Base-by-base conservation (phyloP, 2,888 invertebrate genomes). In the Melinaea marsaeus region DNA sequence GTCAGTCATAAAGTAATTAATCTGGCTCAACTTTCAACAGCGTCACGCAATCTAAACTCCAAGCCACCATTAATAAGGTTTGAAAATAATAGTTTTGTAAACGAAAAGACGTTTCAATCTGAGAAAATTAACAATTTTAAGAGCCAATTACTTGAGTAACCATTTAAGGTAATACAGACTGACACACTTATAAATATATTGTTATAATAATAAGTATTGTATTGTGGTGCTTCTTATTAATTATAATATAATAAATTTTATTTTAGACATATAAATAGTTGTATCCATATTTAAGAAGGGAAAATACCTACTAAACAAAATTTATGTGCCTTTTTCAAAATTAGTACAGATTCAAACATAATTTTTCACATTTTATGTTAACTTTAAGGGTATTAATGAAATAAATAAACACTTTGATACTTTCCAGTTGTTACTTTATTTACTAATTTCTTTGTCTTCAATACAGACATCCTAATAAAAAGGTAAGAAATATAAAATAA, bases 11-110 rank as follows among this genome's bases (percentile, higher is more conserved):
- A 63, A 58, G 61, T 32, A 65, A 67, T 67, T 67, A 67, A 67
- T 67, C 67, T 67, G 61, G 55, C 61, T 61, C 62, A 63, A 65
- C 56, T 67, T 61, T 48, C 65, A 64, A 54, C 57, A 55, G 54
- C 57, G 65, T 61, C 63, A 67, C 61, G 63, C 67, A 65, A 63
- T 65, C 65, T 61, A 55, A 67, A 57, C 54, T 60, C 58, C 46
- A 32, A 55, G 46, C 58, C 32, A 61, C 63, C 67, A 67, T 67
- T 67, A 61, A 67, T 67, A 65, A 67, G 67, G 63, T 63, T 65
- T 61, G 45, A 59, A 61, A 33, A 63, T 65, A 60, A 65, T 65
- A 65, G 67, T 65, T 67, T 67, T 61, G 63, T 67, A 65, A 65
- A 63, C 63, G 65, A 22, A 67, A 61, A 63, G 63, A 63, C 55